These are phyloP conservation scores for Rhyzopertha dominica DNA, from an alignment of 1,140 invertebrate genomes.

Conservation along the genomic window DNA sequence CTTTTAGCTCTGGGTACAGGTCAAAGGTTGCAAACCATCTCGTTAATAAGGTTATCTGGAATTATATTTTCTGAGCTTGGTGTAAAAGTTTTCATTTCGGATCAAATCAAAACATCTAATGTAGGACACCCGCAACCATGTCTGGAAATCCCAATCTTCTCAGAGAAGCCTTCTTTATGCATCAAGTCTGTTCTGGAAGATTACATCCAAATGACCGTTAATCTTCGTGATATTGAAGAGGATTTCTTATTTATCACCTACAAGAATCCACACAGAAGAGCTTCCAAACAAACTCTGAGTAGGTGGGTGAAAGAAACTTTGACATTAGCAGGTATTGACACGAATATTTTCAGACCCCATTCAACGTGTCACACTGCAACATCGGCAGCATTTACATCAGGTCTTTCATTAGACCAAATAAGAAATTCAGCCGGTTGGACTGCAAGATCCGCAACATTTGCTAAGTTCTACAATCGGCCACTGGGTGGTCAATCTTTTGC, in stretches of 20 bases:
- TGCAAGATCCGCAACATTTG: constrained; percentile 17
- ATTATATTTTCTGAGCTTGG: not conserved
- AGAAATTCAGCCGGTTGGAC: constrained; percentile 26
- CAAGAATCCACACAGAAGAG: too few relatives aligned
- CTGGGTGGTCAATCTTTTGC: constrained; percentile 21
- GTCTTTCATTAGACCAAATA: constrained; percentile 19
- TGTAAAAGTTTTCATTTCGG: not conserved
- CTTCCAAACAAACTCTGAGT: too few relatives aligned
- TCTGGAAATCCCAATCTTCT: too few relatives aligned
- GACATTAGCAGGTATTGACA: constrained; percentile 16
- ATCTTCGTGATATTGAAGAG: too few relatives aligned
- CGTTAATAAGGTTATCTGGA: not conserved
- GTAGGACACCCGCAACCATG: not conserved
- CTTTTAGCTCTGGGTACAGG: constrained; percentile 9
- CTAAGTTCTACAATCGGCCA: constrained; percentile 21
- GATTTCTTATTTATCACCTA: too few relatives aligned
- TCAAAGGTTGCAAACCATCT: constrained; percentile 10
- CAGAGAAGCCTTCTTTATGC: too few relatives aligned
- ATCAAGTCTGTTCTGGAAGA: too few relatives aligned
- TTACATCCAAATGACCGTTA: too few relatives aligned
- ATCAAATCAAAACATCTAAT: constrained; percentile 4
- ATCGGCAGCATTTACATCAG: constrained; percentile 19
- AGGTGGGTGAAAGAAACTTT: too few relatives aligned
- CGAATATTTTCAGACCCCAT: constrained; percentile 16
- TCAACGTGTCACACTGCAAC: constrained; percentile 23